Evolutionary conservation across 1,140 invertebrate genomes (phyloP).

Genomic region (Trypoxylus dichotomus): DNA sequence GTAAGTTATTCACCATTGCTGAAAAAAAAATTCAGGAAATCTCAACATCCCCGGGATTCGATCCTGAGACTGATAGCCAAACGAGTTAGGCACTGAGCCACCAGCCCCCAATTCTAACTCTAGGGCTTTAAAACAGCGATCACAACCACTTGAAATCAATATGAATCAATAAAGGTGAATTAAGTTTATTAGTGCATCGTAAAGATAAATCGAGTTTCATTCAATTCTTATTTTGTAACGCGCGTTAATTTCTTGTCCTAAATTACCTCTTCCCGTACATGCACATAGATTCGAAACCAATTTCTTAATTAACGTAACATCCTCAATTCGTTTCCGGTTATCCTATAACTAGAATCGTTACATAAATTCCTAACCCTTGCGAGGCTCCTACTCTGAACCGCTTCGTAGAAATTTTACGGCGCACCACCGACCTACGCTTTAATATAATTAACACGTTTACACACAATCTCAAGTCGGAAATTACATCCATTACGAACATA

Average conservation of each 20-base stretch:
- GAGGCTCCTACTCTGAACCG: neutral
- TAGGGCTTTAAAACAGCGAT: no score
- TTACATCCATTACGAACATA: neutral
- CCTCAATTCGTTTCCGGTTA: neutral
- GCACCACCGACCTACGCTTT: neutral
- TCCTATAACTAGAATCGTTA: neutral
- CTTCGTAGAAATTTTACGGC: constrained; percentile 3
- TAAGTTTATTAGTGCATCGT: neutral
- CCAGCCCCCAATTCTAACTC: no score
- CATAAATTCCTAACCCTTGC: neutral
- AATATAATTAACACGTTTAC: constrained; percentile 8
- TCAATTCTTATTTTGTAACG: neutral
- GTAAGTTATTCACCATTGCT: no score
- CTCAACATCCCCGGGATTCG: no score
- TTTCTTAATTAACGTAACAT: neutral
- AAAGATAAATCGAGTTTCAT: neutral
- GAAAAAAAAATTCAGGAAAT: no score
- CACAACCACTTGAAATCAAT: no score
- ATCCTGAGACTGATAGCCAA: no score
- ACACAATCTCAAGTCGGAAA: constrained; percentile 10
- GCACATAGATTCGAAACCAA: neutral
- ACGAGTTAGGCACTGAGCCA: no score
- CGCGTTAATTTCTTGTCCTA: neutral
- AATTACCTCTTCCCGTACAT: neutral
- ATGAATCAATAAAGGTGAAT: no score